Percentiles rank a stretch among this genome's conserved stretches.
Conservation (phyloP, 2,888 invertebrate species). For the Philhelius pedissequus region DNA sequence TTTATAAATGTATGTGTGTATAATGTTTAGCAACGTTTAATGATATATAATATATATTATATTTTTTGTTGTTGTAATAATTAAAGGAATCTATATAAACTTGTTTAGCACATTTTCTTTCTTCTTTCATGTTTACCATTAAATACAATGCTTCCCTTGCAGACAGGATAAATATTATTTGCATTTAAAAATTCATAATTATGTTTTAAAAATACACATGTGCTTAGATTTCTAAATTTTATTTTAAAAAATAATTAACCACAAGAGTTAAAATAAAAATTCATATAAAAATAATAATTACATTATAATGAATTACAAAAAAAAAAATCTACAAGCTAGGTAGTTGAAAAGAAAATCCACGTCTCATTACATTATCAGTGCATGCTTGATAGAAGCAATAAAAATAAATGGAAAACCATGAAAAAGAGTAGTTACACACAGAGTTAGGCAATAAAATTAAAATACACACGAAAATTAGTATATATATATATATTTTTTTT, state of each 20-base stretch:
- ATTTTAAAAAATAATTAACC: not conserved
- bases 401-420: slow-evolving; percentile 40
- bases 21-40: slow-evolving; percentile 52
- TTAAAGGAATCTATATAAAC: slow-evolving; percentile 52
- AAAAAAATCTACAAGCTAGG: slow-evolving; percentile 11
- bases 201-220: slow-evolving; percentile 14
- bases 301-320: slow-evolving; percentile 6
- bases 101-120: slow-evolving; percentile 60
- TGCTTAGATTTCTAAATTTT: slow-evolving; percentile 20
- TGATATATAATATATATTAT: slow-evolving; percentile 39
- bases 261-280: slow-evolving; percentile 18
- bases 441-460: slow-evolving; percentile 22
- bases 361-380: slow-evolving; percentile 66
- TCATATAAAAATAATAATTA: not conserved
- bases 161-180: not conserved
- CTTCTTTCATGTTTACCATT: slow-evolving; percentile 17
- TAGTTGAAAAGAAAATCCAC: slow-evolving; percentile 7
- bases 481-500: not conserved
- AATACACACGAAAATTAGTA: slow-evolving; percentile 6
- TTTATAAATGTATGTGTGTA: slow-evolving; percentile 57
- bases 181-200: not conserved
- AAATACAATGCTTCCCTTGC: not conserved
- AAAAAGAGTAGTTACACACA: slow-evolving; percentile 39
- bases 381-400: slow-evolving; percentile 67
- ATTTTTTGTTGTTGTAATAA: not conserved